These are phyloP conservation scores for Odontamblyopus rebecca DNA, from an alignment of 2,797 vertebrate species.

Conservation along the genomic window DNA sequence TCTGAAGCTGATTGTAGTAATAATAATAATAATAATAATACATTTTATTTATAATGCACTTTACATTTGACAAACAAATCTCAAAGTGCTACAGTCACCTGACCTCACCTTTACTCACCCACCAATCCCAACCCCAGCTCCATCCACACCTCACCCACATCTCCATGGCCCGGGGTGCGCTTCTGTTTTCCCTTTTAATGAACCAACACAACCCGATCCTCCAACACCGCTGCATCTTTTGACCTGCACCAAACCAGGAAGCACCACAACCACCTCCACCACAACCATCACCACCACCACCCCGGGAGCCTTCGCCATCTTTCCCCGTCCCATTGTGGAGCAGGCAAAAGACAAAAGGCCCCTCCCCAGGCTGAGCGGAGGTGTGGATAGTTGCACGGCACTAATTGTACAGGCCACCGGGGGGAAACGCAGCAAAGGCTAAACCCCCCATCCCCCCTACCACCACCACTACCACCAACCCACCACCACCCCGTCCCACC, in stretches of 20 bases:
- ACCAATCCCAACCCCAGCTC: slow-evolving; percentile 23
- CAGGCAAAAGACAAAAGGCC: slow-evolving; percentile 73
- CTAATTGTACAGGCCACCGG: slow-evolving; percentile 75
- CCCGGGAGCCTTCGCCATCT: slow-evolving; percentile 56
- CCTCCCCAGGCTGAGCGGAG: slow-evolving; percentile 60
- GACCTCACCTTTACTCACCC: slow-evolving; percentile 26
- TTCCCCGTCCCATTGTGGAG: slow-evolving; percentile 69
- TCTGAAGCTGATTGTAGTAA: slow-evolving; percentile 19
- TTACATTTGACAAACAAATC: no score
- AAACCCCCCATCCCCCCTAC: slow-evolving; percentile 56
- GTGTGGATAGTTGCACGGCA: slow-evolving; percentile 75
- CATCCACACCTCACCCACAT: slow-evolving; percentile 34
- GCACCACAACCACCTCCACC: slow-evolving; percentile 30
- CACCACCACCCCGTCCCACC: slow-evolving; percentile 23
- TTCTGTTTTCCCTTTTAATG: slow-evolving; percentile 79
- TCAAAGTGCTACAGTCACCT: no score
- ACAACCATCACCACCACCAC: slow-evolving; percentile 23
- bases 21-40: no score
- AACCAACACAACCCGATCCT: slow-evolving; percentile 58
- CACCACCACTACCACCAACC: slow-evolving; percentile 34
- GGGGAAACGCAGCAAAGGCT: slow-evolving; percentile 26
- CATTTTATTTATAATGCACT: no score
- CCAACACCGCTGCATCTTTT: slow-evolving; percentile 34
- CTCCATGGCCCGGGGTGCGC: slow-evolving; percentile 70
- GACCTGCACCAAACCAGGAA: slow-evolving; percentile 58